A percentile compares a stretch with the other conserved stretches of the same genome.
Conservation (phyloP, 1,140 invertebrate species). For the Vanessa tameamea region DNA sequence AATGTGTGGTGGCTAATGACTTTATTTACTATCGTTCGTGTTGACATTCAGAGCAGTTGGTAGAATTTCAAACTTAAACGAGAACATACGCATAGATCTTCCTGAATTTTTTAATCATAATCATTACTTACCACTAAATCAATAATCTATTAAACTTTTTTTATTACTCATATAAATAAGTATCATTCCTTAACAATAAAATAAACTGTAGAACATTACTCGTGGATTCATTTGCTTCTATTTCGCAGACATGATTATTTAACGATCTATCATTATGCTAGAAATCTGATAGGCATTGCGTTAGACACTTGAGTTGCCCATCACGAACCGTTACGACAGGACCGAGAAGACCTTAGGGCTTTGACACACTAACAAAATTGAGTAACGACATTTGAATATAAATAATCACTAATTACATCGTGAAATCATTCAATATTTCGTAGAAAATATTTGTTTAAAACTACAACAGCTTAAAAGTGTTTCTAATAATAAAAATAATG, state of each 20-base stretch:
- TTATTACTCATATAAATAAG: background rate
- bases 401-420: background rate
- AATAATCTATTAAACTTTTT: too few relatives aligned
- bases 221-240: background rate
- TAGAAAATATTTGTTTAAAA: too few relatives aligned
- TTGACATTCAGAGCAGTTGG: too few relatives aligned
- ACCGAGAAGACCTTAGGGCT: background rate
- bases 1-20: too few relatives aligned
- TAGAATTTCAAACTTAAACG: too few relatives aligned
- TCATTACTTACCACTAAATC: too few relatives aligned
- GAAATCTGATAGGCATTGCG: slow-evolving; percentile 44
- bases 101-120: too few relatives aligned
- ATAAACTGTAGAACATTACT: background rate
- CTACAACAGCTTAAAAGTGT: too few relatives aligned
- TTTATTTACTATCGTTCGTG: too few relatives aligned
- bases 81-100: too few relatives aligned
- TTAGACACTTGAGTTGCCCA: slow-evolving; percentile 31
- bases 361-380: background rate
- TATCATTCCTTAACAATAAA: background rate
- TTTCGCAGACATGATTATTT: slow-evolving; percentile 17
- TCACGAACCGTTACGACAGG: slow-evolving; percentile 15
- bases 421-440: too few relatives aligned
- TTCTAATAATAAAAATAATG: too few relatives aligned
- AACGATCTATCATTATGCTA: slow-evolving; percentile 33
- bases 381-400: background rate